These are phyloP conservation scores for Loriculus beryllinus DNA, from an alignment of 2,797 vertebrate species.

Conservation along the genomic window DNA sequence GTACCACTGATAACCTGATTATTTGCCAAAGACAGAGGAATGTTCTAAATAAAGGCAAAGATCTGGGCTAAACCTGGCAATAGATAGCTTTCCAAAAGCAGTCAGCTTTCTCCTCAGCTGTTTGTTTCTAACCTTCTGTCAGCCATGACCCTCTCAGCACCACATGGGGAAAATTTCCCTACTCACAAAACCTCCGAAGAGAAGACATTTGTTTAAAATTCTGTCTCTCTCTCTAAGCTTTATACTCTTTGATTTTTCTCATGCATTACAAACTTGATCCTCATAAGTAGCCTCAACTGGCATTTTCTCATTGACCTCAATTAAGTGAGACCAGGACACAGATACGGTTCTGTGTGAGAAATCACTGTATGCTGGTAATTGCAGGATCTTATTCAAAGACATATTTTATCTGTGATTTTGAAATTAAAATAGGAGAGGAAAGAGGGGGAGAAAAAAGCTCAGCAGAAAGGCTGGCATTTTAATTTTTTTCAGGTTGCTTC, in stretches of 20 bases:
- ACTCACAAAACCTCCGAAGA: neutral
- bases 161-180: neutral
- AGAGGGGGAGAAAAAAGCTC: neutral
- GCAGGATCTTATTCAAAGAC: constrained; percentile 53
- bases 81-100: neutral
- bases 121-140: neutral
- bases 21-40: neutral
- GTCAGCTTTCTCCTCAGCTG: neutral
- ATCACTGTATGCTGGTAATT: constrained; percentile 20
- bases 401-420: constrained; percentile 41
- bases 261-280: neutral
- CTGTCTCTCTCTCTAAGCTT: neutral
- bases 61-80: neutral
- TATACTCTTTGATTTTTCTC: neutral
- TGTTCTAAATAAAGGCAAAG: neutral
- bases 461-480: constrained; percentile 38
- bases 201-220: neutral
- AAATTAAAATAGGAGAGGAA: constrained; percentile 49
- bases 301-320: constrained; percentile 46
- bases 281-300: neutral
- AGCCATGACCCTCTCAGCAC: neutral
- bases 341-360: constrained; percentile 1
- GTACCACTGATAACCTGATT: neutral
- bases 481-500: neutral
- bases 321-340: constrained; percentile 24